Conservation (phyloP, 2,888 invertebrate genomes). For the Trissonchulus latispiculum region DNA sequence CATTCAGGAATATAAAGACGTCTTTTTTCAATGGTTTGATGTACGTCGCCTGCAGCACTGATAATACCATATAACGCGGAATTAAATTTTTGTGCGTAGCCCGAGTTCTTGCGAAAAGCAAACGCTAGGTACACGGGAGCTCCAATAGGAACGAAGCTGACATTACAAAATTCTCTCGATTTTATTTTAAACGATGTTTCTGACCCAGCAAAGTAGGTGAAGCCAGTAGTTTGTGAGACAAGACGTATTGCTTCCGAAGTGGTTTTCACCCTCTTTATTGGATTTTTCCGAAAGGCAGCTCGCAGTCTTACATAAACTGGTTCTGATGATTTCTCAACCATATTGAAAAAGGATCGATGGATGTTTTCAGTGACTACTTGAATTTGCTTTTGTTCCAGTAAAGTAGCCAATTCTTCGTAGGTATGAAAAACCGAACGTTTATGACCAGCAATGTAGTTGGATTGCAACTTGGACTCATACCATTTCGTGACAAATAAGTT, state of each 20-base stretch:
- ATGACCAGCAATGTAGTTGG: too few relatives aligned
- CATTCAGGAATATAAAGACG: neutral
- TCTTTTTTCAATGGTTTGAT: neutral
- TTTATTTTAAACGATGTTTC: neutral
- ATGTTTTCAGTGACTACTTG: neutral
- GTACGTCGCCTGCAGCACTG: neutral
- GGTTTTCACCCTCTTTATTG: neutral
- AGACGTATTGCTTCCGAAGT: neutral
- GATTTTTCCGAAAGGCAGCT: neutral
- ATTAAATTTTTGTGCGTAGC: neutral
- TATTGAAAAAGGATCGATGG: too few relatives aligned
- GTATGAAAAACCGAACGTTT: neutral
- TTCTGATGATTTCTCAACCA: too few relatives aligned
- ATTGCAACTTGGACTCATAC: too few relatives aligned
- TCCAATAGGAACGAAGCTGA: neutral
- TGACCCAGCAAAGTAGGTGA: neutral
- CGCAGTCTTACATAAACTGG: too few relatives aligned
- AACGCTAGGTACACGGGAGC: neutral
- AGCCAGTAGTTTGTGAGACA: neutral
- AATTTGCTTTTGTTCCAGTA: neutral
- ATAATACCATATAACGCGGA: neutral
- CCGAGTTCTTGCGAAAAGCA: neutral
- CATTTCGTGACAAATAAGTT: too few relatives aligned
- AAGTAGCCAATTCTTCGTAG: neutral
- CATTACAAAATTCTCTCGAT: neutral